These are phyloP conservation scores for Danionella dracula DNA, from an alignment of 2,797 vertebrate genomes.

Conservation along the genomic window DNA sequence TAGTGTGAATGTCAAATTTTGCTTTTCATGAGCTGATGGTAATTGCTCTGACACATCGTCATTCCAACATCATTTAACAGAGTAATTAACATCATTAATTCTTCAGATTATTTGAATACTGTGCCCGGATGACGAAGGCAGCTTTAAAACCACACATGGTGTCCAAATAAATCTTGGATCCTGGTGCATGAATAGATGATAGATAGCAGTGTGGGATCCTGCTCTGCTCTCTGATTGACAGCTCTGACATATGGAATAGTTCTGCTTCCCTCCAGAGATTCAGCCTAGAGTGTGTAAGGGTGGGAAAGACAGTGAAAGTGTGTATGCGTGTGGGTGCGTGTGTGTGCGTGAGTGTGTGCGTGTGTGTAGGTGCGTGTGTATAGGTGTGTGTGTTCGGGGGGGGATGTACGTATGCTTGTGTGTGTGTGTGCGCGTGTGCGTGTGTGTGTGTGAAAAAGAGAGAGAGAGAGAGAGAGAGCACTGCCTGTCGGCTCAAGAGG, in stretches of 20 bases:
- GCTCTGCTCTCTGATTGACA: constrained; percentile 85
- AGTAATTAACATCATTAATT: constrained; percentile 40
- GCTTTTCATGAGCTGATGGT: constrained; percentile 17
- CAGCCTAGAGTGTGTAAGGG: constrained; percentile 70
- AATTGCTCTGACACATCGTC: constrained; percentile 28
- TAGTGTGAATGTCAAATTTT: no score
- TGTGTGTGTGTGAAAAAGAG: constrained; percentile 61
- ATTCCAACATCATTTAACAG: constrained; percentile 36
- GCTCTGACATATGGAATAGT: constrained; percentile 91
- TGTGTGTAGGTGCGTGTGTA: no score
- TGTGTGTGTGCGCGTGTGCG: no score
- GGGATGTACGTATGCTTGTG: no score
- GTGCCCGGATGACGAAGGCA: constrained; percentile 46
- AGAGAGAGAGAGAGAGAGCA: constrained; percentile 47
- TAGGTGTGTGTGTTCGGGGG: no score
- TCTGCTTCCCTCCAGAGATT: constrained; percentile 84
- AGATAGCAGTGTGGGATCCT: constrained; percentile 63
- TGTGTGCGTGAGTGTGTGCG: no score
- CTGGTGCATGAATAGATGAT: constrained; percentile 39
- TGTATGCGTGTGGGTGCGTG: no score
- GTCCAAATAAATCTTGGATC: constrained; percentile 62
- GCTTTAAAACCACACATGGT: constrained; percentile 67
- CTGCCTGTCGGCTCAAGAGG: constrained; percentile 78
- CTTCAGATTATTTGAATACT: constrained; percentile 37
- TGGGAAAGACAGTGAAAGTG: no score